Evolutionary conservation across 2,888 invertebrate genomes (phyloP), one percentile per base, ranked within the genome.

Genomic region (Cerastoderma edule): DNA sequence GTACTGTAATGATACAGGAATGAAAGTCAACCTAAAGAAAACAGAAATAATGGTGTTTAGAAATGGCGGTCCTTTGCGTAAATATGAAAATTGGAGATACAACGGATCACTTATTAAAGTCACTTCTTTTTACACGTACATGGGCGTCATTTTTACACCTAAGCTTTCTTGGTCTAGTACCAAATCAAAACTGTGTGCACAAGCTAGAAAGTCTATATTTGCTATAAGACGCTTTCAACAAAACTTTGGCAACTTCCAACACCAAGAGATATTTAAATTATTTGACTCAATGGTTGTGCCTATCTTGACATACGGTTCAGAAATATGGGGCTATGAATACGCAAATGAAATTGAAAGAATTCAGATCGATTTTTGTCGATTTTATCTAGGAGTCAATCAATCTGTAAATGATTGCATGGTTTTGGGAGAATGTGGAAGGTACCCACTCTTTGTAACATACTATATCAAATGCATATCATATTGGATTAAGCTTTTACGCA

Each of bases 271-370:
- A 24, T 64, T 64, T 48, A 65, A 65, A 28, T 65, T 65, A 48
- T 65, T 65, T 65, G 65, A 65, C 22, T 28, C 46, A 46, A 65
- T 48, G 10, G 48, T 48, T 2, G 5, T 27, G 24, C 65, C 30
- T 19, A 65, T 65, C 10, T 32, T 65, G 16, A 46, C 46, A 16
- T 65, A 48, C 48, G 65, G 65, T 8, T 65, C 48, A n/a, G 65
- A 65, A 28, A 48, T 48, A 10, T 65, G 65, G 65, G 65, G 48
- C 2, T 48, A 13, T 65, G n/a, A n/a, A n/a, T n/a, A n/a, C 22
- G 8, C 13, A n/a, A 22, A 50, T 8, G 22, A n/a, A n/a, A 16
- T 50, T 8, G 53, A 50, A 50, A 50, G 24, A 22, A 8, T n/a
- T 8, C 53, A 50, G n/a, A 6, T 16, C 6, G 22, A 8, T 16